Evolutionary conservation across 2,888 invertebrate genomes (phyloP), one percentile per base, ranked within the genome.

Genomic region (Nemoura dubitans): DNA sequence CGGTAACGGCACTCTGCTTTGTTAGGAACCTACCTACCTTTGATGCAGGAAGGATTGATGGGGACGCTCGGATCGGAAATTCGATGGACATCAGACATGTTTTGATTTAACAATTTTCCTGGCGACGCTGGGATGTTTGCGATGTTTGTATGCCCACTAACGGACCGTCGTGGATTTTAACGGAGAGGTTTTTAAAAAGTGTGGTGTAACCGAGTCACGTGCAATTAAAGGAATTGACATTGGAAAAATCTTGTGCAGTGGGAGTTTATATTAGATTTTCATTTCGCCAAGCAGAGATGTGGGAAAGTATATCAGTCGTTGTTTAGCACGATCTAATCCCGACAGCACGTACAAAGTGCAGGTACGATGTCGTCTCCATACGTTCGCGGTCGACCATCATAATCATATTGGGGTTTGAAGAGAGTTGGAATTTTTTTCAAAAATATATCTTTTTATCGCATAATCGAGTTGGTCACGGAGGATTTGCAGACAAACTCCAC

Each of bases 311-410:
- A 36, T 36, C 36, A 36, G 36, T 10, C 36, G 36, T 36, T 36
- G 36, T 59, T 59, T 59, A 59, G 59, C 59, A 59, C 14, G 59
- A 59, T 21, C 14, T 21, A 59, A 21, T 59, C 21, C 59, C 59
- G 59, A 21, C 14, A 16, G 59, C 59, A 59, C 59, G 59, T 59
- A 21, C 59, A 59, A 59, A 59, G 3, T 59, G 59, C 59, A 21
- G 59, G 16, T 59, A 59, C 59, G 59, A 59, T 59, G 21, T 59
- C 59, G 10, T 59, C 14, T 59, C 36, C 14, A n/a, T n/a, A n/a
- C n/a, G 59, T 59, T 59, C 59, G 59, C 59, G 59, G 59, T 59
- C 59, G 59, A 59, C 59, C 59, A 59, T 59, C 59, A 59, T 59
- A 59, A 59, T 59, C 59, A 59, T 59, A 59, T 59, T 59, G 59